A percentile compares a stretch with the other conserved stretches of the same genome.
phyloP scores from a whole-genome alignment of 1,140 invertebrate genomes.

The Aphaenogaster ashmeadi region DNA sequence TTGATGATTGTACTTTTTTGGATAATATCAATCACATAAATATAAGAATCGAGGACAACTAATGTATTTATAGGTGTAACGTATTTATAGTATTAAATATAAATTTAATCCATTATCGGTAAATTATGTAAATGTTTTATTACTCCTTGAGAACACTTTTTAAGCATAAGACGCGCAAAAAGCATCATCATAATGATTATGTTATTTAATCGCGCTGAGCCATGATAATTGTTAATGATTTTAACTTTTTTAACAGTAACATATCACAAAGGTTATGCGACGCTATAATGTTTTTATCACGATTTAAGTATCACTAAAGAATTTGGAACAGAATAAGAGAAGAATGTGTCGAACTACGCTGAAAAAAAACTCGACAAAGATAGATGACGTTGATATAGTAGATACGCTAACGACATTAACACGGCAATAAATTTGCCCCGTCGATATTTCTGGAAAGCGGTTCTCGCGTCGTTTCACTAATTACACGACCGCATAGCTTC shows the following conservation, averaged over 20 bases:
- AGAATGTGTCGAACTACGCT: not conserved
- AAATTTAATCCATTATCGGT: constrained; percentile 14
- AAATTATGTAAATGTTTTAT: not conserved
- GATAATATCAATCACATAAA: not conserved
- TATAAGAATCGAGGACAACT: not conserved
- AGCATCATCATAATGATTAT: not conserved
- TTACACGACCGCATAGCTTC: constrained; percentile 33
- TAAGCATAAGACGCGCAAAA: not conserved
- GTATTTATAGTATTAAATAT: not conserved
- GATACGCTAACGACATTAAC: not conserved
- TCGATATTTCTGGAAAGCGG: constrained; percentile 35
- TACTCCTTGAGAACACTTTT: not conserved
- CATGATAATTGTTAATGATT: not conserved
- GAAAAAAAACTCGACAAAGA: not conserved
- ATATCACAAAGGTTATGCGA: not conserved
- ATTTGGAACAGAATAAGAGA: not conserved
- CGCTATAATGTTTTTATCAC: not conserved
- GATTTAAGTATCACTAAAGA: not conserved
- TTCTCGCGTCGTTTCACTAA: constrained; percentile 53
- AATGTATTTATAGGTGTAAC: no score
- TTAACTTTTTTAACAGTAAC: not conserved
- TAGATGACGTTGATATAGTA: not conserved
- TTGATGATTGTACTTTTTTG: not conserved
- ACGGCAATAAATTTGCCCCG: not conserved
- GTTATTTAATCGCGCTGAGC: not conserved